Evolutionary conservation across 1,140 invertebrate genomes (phyloP), one percentile per base, ranked within the genome.

Genomic region (Bilobella aurantiaca): DNA sequence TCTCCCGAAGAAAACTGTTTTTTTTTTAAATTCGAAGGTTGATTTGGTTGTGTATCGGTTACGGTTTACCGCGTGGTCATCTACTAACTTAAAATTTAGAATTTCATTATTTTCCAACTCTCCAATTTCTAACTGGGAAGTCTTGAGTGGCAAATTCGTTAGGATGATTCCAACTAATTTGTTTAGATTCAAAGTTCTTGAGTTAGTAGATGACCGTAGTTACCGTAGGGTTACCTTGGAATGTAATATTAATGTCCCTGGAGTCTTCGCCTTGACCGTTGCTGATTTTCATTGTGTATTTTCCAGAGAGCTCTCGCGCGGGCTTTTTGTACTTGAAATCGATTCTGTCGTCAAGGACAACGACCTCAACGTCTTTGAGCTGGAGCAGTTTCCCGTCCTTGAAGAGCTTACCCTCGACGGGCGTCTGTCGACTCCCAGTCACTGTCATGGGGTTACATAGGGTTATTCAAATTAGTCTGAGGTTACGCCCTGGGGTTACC

Each of bases 281-380:
- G 2, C 84, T 83, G 29, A 96, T 79, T 78, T 90, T 91, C 25
- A 96, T 85, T 78, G 91, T 86, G 76, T 93, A 95, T 73, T 84
- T 83, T 18, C 91, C 92, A 49, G 87, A 86, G 66, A 84, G 82
- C 59, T 89, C 87, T 56, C 90, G 81, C 0, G 84, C 81, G 1
- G 92, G 91, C 77, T 94, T 95, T 74, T 93, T 93, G 70, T 94
- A 85, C 76, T 90, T 95, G 75, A 90, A 92, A 0, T 86, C 85
- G 27, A 94, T 82, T 76, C 93, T 92, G 66, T 94, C 91, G 70
- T 93, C 90, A n/a, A 85, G 83, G 3, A 95, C 85, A 21, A 89
- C 81, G n/a, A 90, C 83, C 75, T 96, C 93, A 18, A 93, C 86
- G 70, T 95, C 92, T 75, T 93, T 94, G 1, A 87, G 77, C 18